phyloP scores from a whole-genome alignment of 92 coral and sea anemone species.

The Porites evermanni region DNA sequence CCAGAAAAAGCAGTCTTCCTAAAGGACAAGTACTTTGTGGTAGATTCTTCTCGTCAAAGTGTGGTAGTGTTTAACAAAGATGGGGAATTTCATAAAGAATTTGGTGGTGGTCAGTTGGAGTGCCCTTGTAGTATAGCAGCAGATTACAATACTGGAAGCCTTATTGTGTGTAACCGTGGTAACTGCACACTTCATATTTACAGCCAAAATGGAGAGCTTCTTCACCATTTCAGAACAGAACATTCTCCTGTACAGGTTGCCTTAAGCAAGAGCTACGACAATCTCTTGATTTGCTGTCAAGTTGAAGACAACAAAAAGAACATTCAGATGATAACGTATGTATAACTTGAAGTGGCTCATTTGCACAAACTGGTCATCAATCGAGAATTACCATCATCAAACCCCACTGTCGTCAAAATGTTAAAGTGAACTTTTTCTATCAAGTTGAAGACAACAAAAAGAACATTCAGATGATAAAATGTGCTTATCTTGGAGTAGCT shows the following conservation, averaged over 20 bases:
- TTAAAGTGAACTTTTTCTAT: conserved; percentile 2
- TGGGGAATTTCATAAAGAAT: conserved; percentile 28
- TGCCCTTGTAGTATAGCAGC: conserved; percentile 37
- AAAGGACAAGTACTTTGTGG: conserved; percentile 37
- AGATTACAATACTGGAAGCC: conserved; percentile 17
- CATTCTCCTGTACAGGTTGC: conserved; percentile 23
- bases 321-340: conserved; percentile 36
- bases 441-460: conserved; percentile 11
- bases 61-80: conserved; percentile 33
- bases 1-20: conserved; percentile 38
- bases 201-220: conserved; percentile 15
- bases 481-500: neutral
- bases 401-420: no score
- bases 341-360: neutral
- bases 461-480: conserved; percentile 34
- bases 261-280: conserved; percentile 22
- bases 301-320: conserved; percentile 11
- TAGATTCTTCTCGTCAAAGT: neutral
- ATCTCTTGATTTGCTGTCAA: conserved; percentile 26
- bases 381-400: no score
- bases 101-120: conserved; percentile 3
- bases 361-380: no score
- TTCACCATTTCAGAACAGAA: conserved; percentile 11
- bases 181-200: conserved; percentile 8
- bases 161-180: conserved; percentile 23